phyloP scores from a whole-genome alignment of 1,140 invertebrate genomes.

The Drosophila oshimai region DNA sequence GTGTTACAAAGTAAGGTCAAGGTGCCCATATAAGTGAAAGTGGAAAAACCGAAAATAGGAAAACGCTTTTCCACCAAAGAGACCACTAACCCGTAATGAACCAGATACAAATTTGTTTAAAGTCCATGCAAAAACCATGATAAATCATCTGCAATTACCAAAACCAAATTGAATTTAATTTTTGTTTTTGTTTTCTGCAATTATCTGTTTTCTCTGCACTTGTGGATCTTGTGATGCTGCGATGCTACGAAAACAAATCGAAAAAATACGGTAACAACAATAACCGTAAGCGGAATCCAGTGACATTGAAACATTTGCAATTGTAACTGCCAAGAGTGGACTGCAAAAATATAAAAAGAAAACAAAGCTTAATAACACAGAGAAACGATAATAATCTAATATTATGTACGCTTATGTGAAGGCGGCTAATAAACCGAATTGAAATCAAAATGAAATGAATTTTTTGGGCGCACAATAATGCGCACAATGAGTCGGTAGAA shows the following conservation, averaged over 20 bases:
- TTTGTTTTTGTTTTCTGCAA: constrained; percentile 14
- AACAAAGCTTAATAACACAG: not conserved
- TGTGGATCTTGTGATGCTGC: constrained; percentile 15
- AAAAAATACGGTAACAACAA: constrained; percentile 6
- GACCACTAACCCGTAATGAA: not conserved
- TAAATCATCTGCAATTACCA: constrained; percentile 9
- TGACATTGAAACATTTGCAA: constrained; percentile 39
- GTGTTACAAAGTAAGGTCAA: too few species aligned
- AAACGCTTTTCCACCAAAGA: not conserved
- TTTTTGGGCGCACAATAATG: constrained; percentile 31
- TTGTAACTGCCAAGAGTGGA: constrained; percentile 12
- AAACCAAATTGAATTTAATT: constrained; percentile 21
- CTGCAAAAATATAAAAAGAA: constrained; percentile 3
- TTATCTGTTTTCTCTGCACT: constrained; percentile 48
- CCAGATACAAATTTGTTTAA: not conserved
- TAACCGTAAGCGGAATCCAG: constrained; percentile 4
- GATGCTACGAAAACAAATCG: constrained; percentile 32
- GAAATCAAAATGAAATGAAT: too few species aligned
- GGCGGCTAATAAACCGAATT: constrained; percentile 62
- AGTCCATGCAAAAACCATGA: not conserved
- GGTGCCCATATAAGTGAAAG: not conserved
- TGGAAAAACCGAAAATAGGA: not conserved
- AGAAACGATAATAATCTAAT: constrained; percentile 33
- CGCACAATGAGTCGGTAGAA: constrained; percentile 64
- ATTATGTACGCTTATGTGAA: constrained; percentile 21